Percentiles rank a stretch among this genome's conserved stretches.
Conservation (phyloP, 2,113 vertebrate species). For the Planiliza haematocheilus region DNA sequence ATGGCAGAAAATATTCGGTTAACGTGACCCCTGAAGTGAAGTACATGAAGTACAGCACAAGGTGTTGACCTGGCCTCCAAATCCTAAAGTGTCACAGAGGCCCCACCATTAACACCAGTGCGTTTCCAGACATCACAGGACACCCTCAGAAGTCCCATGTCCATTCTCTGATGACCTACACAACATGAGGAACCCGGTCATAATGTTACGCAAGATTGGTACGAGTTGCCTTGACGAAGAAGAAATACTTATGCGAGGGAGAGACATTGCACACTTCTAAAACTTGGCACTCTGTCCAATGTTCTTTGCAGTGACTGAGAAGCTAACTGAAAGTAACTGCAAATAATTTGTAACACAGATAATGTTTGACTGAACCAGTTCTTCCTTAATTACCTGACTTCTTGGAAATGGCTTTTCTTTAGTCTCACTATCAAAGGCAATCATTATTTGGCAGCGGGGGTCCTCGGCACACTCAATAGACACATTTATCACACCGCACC, state of each 20-base stretch:
- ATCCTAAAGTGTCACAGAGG: no score
- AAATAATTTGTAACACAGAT: conserved; percentile 21
- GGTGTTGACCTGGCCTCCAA: no score
- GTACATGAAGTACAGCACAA: no score
- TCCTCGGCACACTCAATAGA: conserved; percentile 39
- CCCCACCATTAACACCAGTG: no score
- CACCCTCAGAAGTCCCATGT: no score
- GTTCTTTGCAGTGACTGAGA: conserved; percentile 3
- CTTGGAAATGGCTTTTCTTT: conserved; percentile 36
- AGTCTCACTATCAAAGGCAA: conserved; percentile 50
- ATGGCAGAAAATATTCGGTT: no score
- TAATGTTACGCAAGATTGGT: no score
- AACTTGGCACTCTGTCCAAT: conserved; percentile 2
- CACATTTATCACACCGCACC: conserved; percentile 47
- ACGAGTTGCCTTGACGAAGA: not conserved
- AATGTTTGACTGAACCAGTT: conserved; percentile 12
- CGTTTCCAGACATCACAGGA: no score
- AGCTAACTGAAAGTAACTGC: conserved; percentile 20
- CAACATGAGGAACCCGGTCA: no score
- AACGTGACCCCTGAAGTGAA: no score
- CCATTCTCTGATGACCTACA: no score
- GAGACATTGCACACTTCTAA: not conserved
- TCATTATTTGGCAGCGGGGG: conserved; percentile 61
- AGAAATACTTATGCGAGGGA: not conserved
- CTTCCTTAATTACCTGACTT: conserved; percentile 52